phyloP scores from a whole-genome alignment of 2,888 invertebrate species.

The Pedicia rivosa region DNA sequence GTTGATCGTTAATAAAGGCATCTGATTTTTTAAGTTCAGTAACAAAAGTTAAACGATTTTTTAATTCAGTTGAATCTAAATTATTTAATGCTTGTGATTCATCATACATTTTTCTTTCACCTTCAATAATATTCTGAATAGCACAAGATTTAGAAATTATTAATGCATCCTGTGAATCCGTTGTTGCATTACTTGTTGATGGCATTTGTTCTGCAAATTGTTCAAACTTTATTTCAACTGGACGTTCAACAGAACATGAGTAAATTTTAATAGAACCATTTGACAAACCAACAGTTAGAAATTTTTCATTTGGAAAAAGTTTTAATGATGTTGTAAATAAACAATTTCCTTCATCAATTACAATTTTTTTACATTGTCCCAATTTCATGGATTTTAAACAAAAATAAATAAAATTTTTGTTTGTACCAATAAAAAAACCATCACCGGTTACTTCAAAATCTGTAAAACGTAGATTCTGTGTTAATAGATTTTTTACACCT shows the following conservation, averaged over 20 bases:
- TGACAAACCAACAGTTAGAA: slow-evolving; percentile 24
- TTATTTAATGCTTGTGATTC: slow-evolving; percentile 8
- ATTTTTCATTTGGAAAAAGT: slow-evolving; percentile 22
- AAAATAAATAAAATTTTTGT: slow-evolving; percentile 1
- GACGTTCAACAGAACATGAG: slow-evolving; percentile 11
- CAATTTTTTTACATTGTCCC: slow-evolving; percentile 22
- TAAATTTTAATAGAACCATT: slow-evolving; percentile 28
- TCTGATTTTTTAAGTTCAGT: too few relatives aligned
- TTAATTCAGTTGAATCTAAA: slow-evolving; percentile 8
- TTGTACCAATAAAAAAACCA: slow-evolving; percentile 6
- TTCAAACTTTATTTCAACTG: background rate
- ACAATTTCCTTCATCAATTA: slow-evolving; percentile 17
- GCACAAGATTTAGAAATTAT: slow-evolving; percentile 28
- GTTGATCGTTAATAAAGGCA: too few relatives aligned
- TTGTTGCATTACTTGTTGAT: background rate
- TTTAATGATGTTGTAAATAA: slow-evolving; percentile 25
- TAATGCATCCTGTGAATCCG: slow-evolving; percentile 11
- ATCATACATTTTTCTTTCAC: slow-evolving; percentile 20
- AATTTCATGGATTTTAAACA: slow-evolving; percentile 24
- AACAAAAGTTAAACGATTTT: too few relatives aligned
- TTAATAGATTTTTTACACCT: background rate
- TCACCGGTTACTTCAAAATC: slow-evolving; percentile 23
- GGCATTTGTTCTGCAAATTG: background rate
- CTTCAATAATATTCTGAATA: slow-evolving; percentile 29
- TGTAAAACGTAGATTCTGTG: slow-evolving; percentile 20